A percentile compares a stretch with the other conserved stretches of the same genome.
Conservation (phyloP, 2,113 vertebrate genomes). For the Apteryx mantelli region DNA sequence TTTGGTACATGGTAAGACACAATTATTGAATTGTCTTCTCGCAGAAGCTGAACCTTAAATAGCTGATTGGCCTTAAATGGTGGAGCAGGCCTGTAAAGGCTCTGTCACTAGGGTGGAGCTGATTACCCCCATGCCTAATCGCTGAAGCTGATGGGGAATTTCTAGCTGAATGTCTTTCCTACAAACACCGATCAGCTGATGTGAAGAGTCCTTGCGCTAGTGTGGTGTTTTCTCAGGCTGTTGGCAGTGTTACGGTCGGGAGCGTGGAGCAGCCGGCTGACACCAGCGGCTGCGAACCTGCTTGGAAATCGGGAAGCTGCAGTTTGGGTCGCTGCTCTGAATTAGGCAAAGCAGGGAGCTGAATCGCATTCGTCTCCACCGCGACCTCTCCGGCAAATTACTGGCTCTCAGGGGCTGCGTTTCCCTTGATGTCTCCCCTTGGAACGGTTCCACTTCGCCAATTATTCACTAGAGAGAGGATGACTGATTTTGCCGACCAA, state of each 20-base stretch:
- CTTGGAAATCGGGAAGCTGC: no score
- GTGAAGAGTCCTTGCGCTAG: rapidly evolving
- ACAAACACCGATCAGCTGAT: no score
- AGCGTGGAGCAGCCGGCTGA: no score
- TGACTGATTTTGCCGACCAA: background rate
- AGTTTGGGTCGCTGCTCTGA: no score
- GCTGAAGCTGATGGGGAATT: rapidly evolving
- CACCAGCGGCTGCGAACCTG: no score
- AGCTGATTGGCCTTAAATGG: no score
- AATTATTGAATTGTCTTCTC: background rate
- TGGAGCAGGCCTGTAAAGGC: background rate
- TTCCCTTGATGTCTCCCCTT: background rate
- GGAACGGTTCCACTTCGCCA: background rate
- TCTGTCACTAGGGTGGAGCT: background rate
- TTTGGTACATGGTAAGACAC: background rate
- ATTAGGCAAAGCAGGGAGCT: background rate
- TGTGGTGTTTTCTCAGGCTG: background rate
- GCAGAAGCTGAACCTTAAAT: no score
- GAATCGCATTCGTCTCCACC: no score
- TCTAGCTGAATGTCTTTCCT: no score
- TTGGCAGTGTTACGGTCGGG: background rate
- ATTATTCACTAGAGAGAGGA: background rate
- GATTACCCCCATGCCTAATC: background rate
- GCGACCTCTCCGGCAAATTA: rapidly evolving
- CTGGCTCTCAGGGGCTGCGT: rapidly evolving